Evolutionary conservation across 2,888 invertebrate species (phyloP), one percentile per base, ranked within the genome.

Genomic region (Troides oblongomaculatus): DNA sequence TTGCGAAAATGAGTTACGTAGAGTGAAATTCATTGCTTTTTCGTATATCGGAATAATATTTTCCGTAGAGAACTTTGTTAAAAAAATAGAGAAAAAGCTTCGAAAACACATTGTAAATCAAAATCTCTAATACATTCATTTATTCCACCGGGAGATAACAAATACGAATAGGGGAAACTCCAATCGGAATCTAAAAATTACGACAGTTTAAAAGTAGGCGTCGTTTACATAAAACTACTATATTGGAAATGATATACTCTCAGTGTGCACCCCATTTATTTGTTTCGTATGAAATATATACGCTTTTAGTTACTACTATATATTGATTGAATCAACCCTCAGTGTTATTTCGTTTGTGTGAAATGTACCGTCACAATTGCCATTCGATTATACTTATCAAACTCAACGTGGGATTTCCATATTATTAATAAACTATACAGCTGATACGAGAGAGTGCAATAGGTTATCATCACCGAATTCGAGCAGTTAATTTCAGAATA

Each of bases 171-270:
- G 89, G 91, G 92, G 89, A 86, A 84, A 86, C 83, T 84, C 77
- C 81, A 83, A 90, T 88, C 91, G 92, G 92, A 91, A 92, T 86
- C 82, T 89, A 90, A 91, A 92, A 92, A 92, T 92, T 92, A 92
- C 88, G 89, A 83, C 89, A 90, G 91, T 92, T 92, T 92, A 92
- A 92, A 92, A 92, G 90, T 92, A 90, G 92, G 88, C 86, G 78
- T 76, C 84, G 90, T 92, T 91, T 89, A 87, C 92, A 92, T 92
- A 86, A 90, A 92, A 92, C 87, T 87, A 89, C 90, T 87, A 89
- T 90, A 86, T 86, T 80, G 84, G 84, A 84, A 85, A 86, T 91
- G 89, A 92, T 90, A 86, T 88, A 90, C 82, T 82, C 76, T 72
- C 77, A 63, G 71, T 72, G 73, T 71, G 73, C 79, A 79, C 82